Evolutionary conservation across 2,888 invertebrate species (phyloP).

Genomic region (Beris chalybata): DNA sequence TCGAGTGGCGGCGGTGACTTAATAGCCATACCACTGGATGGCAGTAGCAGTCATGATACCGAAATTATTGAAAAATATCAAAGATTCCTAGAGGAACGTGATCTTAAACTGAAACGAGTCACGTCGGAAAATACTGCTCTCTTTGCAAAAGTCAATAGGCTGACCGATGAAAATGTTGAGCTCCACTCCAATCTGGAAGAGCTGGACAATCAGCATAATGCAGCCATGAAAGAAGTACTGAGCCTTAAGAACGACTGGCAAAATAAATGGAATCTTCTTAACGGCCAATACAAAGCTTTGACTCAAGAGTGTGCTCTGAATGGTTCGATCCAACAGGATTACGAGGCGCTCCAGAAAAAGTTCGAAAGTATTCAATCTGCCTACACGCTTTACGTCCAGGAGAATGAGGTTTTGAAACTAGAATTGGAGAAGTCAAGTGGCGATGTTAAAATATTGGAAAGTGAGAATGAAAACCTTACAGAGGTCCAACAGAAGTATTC

Average conservation of each 20-base stretch:
- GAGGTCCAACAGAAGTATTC: neutral
- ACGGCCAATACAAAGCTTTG: constrained; percentile 51
- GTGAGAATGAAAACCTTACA: neutral
- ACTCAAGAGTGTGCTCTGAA: constrained; percentile 38
- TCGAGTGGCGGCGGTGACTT: constrained; percentile 46
- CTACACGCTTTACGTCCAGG: constrained; percentile 38
- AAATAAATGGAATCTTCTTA: constrained; percentile 59
- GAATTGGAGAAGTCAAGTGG: constrained; percentile 42
- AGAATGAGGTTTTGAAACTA: constrained; percentile 43
- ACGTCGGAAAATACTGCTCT: constrained; percentile 58
- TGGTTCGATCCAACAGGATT: constrained; percentile 45
- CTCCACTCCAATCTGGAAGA: constrained; percentile 66
- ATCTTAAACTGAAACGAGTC: constrained; percentile 50
- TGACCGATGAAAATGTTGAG: constrained; percentile 57
- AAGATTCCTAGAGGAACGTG: constrained; percentile 57
- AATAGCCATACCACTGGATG: constrained; percentile 46
- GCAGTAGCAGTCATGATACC: constrained; percentile 20
- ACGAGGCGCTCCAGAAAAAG: constrained; percentile 44
- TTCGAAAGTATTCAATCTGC: constrained; percentile 42
- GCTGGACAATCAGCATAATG: constrained; percentile 72
- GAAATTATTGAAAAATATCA: constrained; percentile 56
- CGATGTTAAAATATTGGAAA: constrained; percentile 13
- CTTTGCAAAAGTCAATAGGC: constrained; percentile 55
- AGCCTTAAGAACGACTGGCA: constrained; percentile 61
- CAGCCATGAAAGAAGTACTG: constrained; percentile 65